Evolutionary conservation across 2,797 vertebrate genomes (phyloP).

Genomic region (Myiothlypis chrysogaster): DNA sequence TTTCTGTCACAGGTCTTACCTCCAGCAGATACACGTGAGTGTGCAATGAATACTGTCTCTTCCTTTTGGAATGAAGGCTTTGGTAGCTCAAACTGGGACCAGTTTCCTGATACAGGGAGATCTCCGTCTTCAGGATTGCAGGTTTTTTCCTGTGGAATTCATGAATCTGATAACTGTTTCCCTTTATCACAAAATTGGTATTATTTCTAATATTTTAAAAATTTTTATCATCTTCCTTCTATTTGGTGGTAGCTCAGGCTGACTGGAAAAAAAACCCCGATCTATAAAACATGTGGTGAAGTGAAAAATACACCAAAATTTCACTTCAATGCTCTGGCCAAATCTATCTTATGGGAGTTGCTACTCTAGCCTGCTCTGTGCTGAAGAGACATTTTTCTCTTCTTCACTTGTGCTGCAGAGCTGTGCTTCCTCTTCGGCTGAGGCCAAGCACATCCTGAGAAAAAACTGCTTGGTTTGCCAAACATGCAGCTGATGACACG

Average conservation of each 20-base stretch:
- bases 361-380: background rate
- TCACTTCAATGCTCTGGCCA: background rate
- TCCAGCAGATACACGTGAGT: background rate
- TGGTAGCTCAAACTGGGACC: background rate
- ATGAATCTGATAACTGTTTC: background rate
- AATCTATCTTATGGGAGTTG: slow-evolving; percentile 7
- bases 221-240: background rate
- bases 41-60: background rate
- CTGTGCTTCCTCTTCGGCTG: background rate
- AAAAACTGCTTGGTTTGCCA: slow-evolving; percentile 22
- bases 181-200: background rate
- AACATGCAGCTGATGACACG: slow-evolving; percentile 32
- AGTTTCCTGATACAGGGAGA: background rate
- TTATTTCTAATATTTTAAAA: background rate
- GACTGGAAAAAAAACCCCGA: background rate
- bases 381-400: slow-evolving; percentile 28
- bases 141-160: background rate
- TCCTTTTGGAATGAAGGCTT: background rate
- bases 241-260: background rate
- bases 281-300: background rate
- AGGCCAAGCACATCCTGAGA: slow-evolving; percentile 3
- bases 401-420: slow-evolving; percentile 27
- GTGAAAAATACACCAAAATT: slow-evolving; percentile 22
- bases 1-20: background rate
- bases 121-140: background rate